Evolutionary conservation across 2,888 invertebrate species (phyloP).

Genomic region (Hylaea fasciaria): DNA sequence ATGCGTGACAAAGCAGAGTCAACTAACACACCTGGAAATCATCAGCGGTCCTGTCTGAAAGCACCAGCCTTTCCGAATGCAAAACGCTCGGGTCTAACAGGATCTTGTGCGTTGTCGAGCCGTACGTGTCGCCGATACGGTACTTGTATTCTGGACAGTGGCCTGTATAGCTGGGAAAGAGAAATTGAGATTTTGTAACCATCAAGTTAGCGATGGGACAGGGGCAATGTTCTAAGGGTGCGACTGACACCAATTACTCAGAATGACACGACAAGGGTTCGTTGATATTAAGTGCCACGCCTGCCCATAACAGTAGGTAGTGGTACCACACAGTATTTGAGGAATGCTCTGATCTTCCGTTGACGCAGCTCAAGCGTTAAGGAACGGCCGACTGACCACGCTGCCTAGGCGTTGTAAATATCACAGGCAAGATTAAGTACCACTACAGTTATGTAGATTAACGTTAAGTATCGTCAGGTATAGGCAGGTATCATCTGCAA

Average conservation of each 20-base stretch:
- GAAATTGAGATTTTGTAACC: not conserved
- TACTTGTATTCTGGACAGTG: conserved; percentile 91
- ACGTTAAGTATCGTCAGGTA: conserved; percentile 18
- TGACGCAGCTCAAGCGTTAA: too few relatives aligned
- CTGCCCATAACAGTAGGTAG: too few relatives aligned
- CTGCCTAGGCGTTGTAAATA: conserved; percentile 1
- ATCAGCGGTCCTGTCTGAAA: conserved; percentile 86
- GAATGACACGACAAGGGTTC: too few relatives aligned
- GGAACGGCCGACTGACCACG: not conserved
- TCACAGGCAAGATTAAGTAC: conserved; percentile 18
- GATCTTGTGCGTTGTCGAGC: conserved; percentile 89
- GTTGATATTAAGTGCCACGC: too few relatives aligned
- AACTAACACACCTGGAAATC: conserved; percentile 86
- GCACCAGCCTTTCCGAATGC: conserved; percentile 88
- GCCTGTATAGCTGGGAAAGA: conserved; percentile 87
- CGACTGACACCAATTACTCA: too few relatives aligned
- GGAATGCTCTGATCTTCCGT: too few relatives aligned
- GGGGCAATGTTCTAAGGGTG: too few relatives aligned
- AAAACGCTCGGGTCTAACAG: conserved; percentile 89
- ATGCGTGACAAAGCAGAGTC: too few relatives aligned
- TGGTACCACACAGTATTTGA: too few relatives aligned
- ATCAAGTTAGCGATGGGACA: not conserved
- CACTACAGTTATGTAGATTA: conserved; percentile 24
- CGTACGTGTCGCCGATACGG: conserved; percentile 90
- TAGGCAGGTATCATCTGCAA: conserved; percentile 1